These are phyloP conservation scores for Geophilus truncorum DNA, from an alignment of 2,888 invertebrate species.

Conservation along the genomic window DNA sequence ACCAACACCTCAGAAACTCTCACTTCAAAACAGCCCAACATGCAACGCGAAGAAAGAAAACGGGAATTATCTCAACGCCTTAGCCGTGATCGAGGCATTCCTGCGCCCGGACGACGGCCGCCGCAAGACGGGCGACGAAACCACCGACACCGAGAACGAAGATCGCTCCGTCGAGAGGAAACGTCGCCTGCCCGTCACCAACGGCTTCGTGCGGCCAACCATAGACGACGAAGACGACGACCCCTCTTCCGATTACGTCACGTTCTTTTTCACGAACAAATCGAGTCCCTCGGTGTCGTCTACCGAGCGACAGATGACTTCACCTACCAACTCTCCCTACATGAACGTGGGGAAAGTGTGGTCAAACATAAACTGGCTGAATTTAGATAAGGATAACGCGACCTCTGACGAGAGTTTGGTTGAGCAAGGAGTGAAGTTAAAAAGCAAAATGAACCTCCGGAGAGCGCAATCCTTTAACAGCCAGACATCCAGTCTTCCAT, in stretches of 20 bases:
- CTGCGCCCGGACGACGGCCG: neutral
- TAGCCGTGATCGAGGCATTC: neutral
- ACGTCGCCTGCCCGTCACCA: slow-evolving; percentile 26
- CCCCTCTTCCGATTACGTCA: slow-evolving; percentile 40
- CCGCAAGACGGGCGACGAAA: slow-evolving; percentile 39
- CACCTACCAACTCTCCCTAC: slow-evolving; percentile 49
- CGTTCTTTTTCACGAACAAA: slow-evolving; percentile 35
- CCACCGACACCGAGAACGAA: slow-evolving; percentile 43
- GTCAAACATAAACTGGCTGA: slow-evolving; percentile 36
- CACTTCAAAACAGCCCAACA: neutral
- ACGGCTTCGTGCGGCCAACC: slow-evolving; percentile 30
- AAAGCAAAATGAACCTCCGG: neutral
- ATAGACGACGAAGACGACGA: slow-evolving; percentile 36
- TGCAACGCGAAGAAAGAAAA: neutral
- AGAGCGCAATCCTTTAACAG: slow-evolving; percentile 42
- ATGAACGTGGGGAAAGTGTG: slow-evolving; percentile 56
- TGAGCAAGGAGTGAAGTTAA: neutral
- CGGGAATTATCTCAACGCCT: neutral
- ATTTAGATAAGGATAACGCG: neutral
- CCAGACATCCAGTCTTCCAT: slow-evolving; percentile 34
- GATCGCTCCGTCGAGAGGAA: slow-evolving; percentile 39
- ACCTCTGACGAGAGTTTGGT: neutral
- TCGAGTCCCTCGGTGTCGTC: neutral
- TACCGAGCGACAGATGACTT: neutral
- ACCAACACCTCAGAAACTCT: neutral